These are phyloP conservation scores for Teleogryllus occipitalis DNA, from an alignment of 1,140 invertebrate species.

Conservation along the genomic window DNA sequence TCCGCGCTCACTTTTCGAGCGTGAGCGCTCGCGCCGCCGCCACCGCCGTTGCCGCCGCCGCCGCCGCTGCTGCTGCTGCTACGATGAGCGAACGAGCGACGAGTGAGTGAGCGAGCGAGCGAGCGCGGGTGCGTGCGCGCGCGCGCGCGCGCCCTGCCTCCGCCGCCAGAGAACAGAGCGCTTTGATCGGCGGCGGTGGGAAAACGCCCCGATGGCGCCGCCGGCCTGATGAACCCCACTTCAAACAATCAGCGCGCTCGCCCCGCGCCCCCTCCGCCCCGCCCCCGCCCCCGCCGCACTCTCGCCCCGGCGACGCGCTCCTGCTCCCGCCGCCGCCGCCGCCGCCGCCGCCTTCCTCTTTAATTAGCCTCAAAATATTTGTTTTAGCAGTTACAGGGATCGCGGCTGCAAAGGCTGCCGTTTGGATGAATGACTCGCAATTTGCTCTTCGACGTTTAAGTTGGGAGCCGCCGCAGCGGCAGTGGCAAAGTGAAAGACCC, in stretches of 20 bases:
- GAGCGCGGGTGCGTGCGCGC: no score
- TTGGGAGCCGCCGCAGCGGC: not conserved
- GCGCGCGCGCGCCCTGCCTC: no score
- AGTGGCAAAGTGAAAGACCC: not conserved
- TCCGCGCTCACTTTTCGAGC: no score
- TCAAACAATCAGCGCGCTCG: constrained; percentile 2
- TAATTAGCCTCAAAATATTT: constrained; percentile 5
- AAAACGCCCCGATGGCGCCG: constrained; percentile 2
- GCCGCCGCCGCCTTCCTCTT: not conserved
- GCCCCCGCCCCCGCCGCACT: not conserved
- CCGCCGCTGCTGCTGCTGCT: no score
- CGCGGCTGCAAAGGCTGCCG: not conserved
- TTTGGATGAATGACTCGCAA: constrained; percentile 4
- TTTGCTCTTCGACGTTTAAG: constrained; percentile 4
- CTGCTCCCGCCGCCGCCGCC: no score
- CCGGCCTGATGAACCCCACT: not conserved
- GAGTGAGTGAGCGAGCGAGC: not conserved
- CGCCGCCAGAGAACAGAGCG: not conserved
- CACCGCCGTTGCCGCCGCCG: no score
- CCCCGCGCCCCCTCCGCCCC: not conserved
- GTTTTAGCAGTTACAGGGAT: constrained; percentile 3
- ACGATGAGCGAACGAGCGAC: not conserved
- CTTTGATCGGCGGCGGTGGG: not conserved
- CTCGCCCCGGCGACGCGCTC: not conserved
- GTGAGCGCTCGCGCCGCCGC: no score